Evolutionary conservation across 2,888 invertebrate species (phyloP), one percentile per base, ranked within the genome.

Genomic region (Endotricha flammealis): DNA sequence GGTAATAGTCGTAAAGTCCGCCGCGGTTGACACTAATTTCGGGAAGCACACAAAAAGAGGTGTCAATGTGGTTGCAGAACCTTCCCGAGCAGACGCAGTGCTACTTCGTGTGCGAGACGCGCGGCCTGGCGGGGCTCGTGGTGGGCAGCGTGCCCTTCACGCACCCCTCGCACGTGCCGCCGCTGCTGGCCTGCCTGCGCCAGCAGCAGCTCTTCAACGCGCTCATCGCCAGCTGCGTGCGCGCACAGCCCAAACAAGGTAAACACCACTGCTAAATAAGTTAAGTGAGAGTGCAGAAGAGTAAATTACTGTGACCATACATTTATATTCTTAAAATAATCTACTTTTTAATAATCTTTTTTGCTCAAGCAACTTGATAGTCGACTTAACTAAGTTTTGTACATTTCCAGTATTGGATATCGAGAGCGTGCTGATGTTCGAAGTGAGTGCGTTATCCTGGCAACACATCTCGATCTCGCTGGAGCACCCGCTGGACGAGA

Each of bases 181-280:
- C 93, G 64, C 94, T 98, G 53, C 88, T 98, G 22, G 91, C 91
- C 23, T 90, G 92, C 46, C 88, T 98, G 9, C 89, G 97, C 2
- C 96, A 96, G 57, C 98, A 98, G 79, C 93, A 96, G 22, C 88
- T 97, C 9, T 97, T 98, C 82, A 98, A 97, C 74, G 91, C 95
- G 10, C 89, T 98, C 25, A 88, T 98, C 28, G 89, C 93, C 13
- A 96, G 96, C 74, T 97, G 97, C 72, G 93, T 98, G 31, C 88
- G 98, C 14, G 90, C 93, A 1, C 92, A 93, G 66, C 90, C 92
- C 29, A 93, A 92, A 54, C 92, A 93, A 81, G 92, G 95, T 94
- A 8, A n/a, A n/a, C n/a, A n/a, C n/a, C n/a, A n/a, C n/a, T n/a
- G n/a, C n/a, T n/a, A n/a, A n/a, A n/a, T n/a, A n/a, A n/a, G n/a